phyloP scores from a whole-genome alignment of 2,113 vertebrate species.

The Trichomycterus rosablanca region DNA sequence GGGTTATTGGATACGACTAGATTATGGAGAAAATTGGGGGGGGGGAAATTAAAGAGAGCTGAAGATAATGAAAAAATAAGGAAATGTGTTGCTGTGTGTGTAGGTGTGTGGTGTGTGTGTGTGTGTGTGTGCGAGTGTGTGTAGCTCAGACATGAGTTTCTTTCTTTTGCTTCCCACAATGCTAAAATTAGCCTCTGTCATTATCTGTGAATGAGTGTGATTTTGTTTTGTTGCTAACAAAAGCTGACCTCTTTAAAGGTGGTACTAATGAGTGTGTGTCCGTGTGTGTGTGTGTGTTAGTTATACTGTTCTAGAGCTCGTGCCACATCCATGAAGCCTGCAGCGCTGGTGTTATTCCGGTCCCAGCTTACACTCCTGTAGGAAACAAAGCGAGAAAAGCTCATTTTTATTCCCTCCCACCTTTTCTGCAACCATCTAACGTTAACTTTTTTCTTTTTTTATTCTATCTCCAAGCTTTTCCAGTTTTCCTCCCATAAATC shows the following conservation, averaged over 20 bases:
- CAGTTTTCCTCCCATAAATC: no score
- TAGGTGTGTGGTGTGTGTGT: neutral
- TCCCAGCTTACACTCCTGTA: constrained; percentile 86
- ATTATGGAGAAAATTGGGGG: no score
- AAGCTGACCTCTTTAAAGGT: no score
- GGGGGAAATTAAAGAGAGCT: no score
- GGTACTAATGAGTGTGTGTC: constrained; percentile 8
- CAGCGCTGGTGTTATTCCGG: constrained; percentile 80
- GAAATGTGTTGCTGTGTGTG: neutral
- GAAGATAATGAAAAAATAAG: neutral
- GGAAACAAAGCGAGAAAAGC: constrained; percentile 16
- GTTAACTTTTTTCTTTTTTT: constrained; percentile 5
- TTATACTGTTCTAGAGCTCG: constrained; percentile 86
- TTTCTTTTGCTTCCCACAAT: no score
- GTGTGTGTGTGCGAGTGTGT: constrained; percentile 7
- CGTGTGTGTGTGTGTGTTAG: constrained; percentile 24
- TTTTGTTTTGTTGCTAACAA: no score
- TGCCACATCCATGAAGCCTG: constrained; percentile 83
- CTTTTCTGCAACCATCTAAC: constrained; percentile 57
- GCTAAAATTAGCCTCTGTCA: no score
- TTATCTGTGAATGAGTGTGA: no score
- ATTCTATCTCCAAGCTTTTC: neutral
- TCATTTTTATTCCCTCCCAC: constrained; percentile 4
- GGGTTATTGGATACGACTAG: no score
- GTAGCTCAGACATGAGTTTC: no score